A percentile compares a stretch with the other conserved stretches of the same genome.
Evolutionary conservation across 2,888 invertebrate species (phyloP).

Genomic region (Onchidella celtica): DNA sequence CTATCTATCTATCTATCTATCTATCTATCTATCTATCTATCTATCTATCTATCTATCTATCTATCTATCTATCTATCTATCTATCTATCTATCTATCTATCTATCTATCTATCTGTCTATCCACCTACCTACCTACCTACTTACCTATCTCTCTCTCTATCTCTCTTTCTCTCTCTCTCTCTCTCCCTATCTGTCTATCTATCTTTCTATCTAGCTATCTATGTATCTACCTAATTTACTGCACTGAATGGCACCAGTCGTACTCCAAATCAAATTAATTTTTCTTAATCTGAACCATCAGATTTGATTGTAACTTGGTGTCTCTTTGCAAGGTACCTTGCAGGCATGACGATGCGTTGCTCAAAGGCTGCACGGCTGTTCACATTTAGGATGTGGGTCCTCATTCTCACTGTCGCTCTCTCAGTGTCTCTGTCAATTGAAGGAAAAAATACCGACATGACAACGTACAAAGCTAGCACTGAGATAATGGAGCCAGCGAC

Average conservation of each 20-base stretch:
- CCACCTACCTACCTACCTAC: neutral
- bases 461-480: too few relatives aligned
- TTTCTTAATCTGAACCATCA: too few relatives aligned
- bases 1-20: slow-evolving; percentile 20
- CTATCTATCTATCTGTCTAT: neutral
- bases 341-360: neutral
- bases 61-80: neutral
- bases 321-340: neutral
- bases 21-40: slow-evolving; percentile 16
- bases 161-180: slow-evolving; percentile 10
- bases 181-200: neutral
- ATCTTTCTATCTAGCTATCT: too few relatives aligned
- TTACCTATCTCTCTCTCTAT: neutral
- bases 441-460: too few relatives aligned
- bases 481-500: too few relatives aligned
- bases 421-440: too few relatives aligned
- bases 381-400: neutral
- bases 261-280: too few relatives aligned
- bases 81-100: neutral
- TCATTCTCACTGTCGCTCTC: too few relatives aligned
- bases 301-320: neutral
- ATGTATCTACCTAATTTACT: too few relatives aligned
- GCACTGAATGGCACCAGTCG: too few relatives aligned
- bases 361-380: neutral
- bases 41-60: slow-evolving; percentile 16